phyloP scores from a whole-genome alignment of 2,113 vertebrate species.

The Motacilla tschutschensis region DNA sequence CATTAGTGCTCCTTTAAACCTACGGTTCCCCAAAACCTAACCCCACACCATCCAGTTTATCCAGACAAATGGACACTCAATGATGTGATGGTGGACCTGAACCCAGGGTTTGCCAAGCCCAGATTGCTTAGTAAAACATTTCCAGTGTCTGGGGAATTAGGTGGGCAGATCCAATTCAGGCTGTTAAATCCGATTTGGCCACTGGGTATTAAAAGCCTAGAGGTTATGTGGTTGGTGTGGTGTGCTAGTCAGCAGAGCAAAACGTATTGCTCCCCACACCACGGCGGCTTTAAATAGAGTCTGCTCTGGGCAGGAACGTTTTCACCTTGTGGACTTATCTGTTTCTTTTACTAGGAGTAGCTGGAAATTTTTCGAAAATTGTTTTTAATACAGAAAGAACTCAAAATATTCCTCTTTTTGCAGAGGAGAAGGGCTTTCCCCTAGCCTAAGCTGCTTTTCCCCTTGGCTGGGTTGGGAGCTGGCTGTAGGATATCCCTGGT shows the following conservation, averaged over 20 bases:
- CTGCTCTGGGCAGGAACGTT: background rate
- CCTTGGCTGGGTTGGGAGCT: background rate
- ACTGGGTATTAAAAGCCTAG: conserved; percentile 18
- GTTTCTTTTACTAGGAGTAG: background rate
- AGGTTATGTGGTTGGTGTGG: background rate
- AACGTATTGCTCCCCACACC: rapidly evolving
- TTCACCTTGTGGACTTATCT: background rate
- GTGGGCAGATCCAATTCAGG: conserved; percentile 41
- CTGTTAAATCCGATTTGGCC: conserved; percentile 42
- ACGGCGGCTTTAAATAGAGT: background rate
- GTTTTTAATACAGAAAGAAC: background rate
- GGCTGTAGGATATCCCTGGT: background rate
- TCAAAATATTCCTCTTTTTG: background rate
- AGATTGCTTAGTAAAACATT: background rate
- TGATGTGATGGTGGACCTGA: background rate
- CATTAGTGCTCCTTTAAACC: background rate
- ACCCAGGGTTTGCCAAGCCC: background rate
- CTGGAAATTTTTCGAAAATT: background rate
- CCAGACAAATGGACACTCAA: background rate
- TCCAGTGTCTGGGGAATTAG: background rate
- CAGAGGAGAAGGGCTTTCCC: background rate
- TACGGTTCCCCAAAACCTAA: rapidly evolving
- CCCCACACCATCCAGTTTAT: background rate
- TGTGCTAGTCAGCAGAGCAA: background rate
- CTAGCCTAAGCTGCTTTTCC: background rate